These are phyloP conservation scores for Spinibarbus caldwelli DNA, from an alignment of 2,797 vertebrate genomes.

Conservation along the genomic window DNA sequence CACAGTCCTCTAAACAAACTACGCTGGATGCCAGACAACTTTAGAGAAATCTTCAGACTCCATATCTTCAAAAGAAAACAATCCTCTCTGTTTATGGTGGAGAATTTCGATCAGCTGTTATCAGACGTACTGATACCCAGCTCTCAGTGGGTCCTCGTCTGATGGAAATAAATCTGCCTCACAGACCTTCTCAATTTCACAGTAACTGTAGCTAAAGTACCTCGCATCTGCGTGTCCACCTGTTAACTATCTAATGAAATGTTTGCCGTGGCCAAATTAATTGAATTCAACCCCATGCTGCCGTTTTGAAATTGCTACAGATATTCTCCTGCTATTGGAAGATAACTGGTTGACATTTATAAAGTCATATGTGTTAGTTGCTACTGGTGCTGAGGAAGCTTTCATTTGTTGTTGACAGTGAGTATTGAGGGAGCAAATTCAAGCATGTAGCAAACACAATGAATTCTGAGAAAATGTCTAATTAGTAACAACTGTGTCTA, in stretches of 20 bases:
- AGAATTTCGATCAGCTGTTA: constrained; percentile 23
- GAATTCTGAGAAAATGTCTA: neutral
- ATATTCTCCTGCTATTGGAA: constrained; percentile 27
- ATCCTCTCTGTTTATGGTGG: constrained; percentile 24
- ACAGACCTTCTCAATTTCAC: constrained; percentile 38
- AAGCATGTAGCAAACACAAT: neutral
- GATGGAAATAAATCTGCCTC: constrained; percentile 43
- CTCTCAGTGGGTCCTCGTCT: constrained; percentile 10
- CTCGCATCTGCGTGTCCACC: constrained; percentile 51
- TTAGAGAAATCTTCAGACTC: constrained; percentile 13
- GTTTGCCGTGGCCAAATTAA: constrained; percentile 49
- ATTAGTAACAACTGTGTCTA: constrained; percentile 36
- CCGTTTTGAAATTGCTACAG: constrained; percentile 38
- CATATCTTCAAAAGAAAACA: constrained; percentile 43
- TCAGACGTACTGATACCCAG: constrained; percentile 27
- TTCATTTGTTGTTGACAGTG: neutral
- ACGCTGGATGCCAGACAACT: neutral
- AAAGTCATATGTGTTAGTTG: neutral
- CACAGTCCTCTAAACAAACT: neutral
- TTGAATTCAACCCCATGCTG: constrained; percentile 53
- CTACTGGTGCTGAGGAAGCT: neutral
- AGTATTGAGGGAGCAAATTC: neutral
- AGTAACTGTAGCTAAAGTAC: constrained; percentile 45
- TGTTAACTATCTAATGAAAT: constrained; percentile 55
- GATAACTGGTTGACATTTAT: constrained; percentile 25